These are phyloP conservation scores for Mythimna ferrago DNA, from an alignment of 2,888 invertebrate species.

Conservation along the genomic window DNA sequence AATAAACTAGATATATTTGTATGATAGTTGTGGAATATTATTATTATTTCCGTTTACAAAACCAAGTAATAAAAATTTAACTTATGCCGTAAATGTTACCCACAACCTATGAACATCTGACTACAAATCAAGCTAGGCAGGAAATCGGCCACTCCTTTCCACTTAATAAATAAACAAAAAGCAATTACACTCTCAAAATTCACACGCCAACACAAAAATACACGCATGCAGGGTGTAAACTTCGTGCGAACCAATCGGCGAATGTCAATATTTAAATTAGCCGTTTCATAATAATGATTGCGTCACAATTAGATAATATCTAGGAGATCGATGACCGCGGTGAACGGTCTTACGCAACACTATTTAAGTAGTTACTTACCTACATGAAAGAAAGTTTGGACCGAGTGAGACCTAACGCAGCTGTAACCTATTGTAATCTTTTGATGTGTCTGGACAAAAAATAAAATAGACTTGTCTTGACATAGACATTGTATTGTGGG, in stretches of 20 bases:
- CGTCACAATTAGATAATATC: slow-evolving; percentile 86
- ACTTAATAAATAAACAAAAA: slow-evolving; percentile 34
- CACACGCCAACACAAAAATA: slow-evolving; percentile 50
- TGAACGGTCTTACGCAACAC: slow-evolving; percentile 78
- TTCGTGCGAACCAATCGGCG: slow-evolving; percentile 62
- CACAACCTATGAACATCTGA: not conserved
- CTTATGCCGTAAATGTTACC: slow-evolving; percentile 2
- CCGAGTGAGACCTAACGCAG: slow-evolving; percentile 55
- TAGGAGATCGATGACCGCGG: slow-evolving; percentile 78
- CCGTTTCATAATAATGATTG: slow-evolving; percentile 78
- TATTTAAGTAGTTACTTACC: slow-evolving; percentile 69
- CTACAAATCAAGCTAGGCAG: not conserved
- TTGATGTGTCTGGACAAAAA: slow-evolving; percentile 44
- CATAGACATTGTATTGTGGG: slow-evolving; percentile 42
- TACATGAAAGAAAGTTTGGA: slow-evolving; percentile 76
- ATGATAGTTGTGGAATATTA: too few relatives aligned
- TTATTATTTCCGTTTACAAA: not conserved
- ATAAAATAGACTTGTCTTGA: slow-evolving; percentile 22
- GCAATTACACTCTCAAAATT: slow-evolving; percentile 50
- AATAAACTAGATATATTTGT: not conserved
- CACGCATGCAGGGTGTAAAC: slow-evolving; percentile 42
- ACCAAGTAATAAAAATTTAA: not conserved
- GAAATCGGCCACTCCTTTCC: slow-evolving; percentile 22
- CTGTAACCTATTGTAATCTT: slow-evolving; percentile 35
- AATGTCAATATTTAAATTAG: slow-evolving; percentile 77